phyloP scores from a whole-genome alignment of 2,113 vertebrate genomes.

The Meriones unguiculatus region DNA sequence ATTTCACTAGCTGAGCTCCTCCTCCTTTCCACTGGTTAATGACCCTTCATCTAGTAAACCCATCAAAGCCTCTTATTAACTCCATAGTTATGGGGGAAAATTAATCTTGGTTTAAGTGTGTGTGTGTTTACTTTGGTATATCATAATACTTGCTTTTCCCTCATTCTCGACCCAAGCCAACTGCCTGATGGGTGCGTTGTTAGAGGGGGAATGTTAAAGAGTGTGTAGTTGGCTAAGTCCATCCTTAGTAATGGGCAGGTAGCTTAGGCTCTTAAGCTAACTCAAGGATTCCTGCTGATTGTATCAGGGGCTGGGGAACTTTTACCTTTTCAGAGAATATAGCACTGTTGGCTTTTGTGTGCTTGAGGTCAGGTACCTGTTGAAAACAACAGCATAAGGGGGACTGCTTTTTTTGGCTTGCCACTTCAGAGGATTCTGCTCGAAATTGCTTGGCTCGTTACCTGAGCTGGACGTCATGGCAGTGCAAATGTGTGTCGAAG shows the following conservation, averaged over 20 bases:
- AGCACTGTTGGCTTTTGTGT: neutral
- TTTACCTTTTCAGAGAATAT: neutral
- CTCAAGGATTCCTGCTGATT: neutral
- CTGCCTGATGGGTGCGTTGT: neutral
- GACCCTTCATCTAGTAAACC: neutral
- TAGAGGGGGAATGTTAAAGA: neutral
- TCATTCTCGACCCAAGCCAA: neutral
- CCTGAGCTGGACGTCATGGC: too few species aligned
- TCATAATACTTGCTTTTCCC: neutral
- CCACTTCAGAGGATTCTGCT: neutral
- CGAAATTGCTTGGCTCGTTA: neutral
- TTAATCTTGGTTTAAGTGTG: neutral
- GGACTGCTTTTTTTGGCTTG: too few species aligned
- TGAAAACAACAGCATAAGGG: neutral
- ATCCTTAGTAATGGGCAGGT: too few species aligned
- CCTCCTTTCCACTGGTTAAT: neutral
- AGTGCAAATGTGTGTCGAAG: neutral
- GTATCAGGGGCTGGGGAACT: neutral
- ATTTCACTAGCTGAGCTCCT: neutral
- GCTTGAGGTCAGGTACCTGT: too few species aligned
- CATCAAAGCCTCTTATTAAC: neutral
- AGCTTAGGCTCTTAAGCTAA: neutral
- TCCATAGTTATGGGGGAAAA: too few species aligned
- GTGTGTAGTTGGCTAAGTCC: neutral
- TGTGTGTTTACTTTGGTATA: neutral